phyloP scores from a whole-genome alignment of 2,797 vertebrate species.

The Poeciliopsis turneri region DNA sequence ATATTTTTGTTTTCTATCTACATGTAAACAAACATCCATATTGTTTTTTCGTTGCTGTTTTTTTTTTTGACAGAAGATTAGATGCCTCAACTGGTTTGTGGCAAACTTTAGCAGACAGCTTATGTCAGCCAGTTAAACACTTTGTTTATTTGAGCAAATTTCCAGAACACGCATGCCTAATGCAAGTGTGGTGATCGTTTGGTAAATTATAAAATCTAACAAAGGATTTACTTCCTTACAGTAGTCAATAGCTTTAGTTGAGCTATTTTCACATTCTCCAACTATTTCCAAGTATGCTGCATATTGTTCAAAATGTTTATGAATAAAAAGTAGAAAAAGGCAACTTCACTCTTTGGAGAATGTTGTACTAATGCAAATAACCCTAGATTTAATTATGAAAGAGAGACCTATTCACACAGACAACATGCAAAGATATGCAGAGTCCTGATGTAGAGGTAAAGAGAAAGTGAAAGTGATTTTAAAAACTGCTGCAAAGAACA shows the following conservation, averaged over 20 bases:
- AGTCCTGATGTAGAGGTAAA: background rate
- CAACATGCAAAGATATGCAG: background rate
- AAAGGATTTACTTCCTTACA: background rate
- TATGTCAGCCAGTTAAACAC: background rate
- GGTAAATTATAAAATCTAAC: background rate
- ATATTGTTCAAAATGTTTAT: background rate
- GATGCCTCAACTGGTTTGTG: background rate
- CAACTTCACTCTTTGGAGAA: background rate
- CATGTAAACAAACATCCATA: background rate
- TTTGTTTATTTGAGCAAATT: background rate
- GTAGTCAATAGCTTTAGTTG: background rate
- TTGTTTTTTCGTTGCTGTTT: no score
- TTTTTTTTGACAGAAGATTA: background rate
- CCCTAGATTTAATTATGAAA: background rate
- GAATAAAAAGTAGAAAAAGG: background rate
- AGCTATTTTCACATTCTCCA: background rate
- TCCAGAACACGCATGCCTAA: background rate
- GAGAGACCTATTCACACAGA: background rate
- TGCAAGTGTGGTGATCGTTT: background rate
- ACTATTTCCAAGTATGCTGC: background rate
- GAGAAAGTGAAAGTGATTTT: background rate
- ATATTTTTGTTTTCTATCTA: background rate
- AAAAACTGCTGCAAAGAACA: background rate
- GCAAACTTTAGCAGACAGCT: background rate
- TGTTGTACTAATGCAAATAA: background rate